Evolutionary conservation across 2,113 vertebrate species (phyloP).

Genomic region (Dicaeum eximium): DNA sequence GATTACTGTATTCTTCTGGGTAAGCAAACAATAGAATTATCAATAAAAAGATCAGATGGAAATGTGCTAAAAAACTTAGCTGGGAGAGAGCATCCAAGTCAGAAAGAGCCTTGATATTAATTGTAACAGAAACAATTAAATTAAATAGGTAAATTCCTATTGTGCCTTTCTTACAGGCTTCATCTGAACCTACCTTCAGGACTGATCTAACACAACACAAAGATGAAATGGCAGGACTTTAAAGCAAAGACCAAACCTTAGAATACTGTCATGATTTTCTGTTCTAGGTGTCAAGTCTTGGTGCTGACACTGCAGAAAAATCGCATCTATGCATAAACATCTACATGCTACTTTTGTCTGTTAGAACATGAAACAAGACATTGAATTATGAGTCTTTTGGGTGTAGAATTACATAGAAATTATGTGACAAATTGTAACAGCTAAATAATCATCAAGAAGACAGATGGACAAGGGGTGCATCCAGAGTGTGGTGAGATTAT

Average conservation of each 20-base stretch:
- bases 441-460: background rate
- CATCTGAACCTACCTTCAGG: background rate
- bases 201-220: background rate
- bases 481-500: fast-evolving
- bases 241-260: background rate
- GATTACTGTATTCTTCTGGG: background rate
- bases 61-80: background rate
- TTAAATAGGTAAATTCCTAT: background rate
- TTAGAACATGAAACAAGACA: background rate
- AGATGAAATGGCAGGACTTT: background rate
- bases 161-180: background rate
- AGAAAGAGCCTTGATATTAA: background rate
- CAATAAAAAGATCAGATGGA: background rate
- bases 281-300: background rate
- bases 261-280: background rate
- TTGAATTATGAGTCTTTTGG: background rate
- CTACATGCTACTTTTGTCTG: background rate
- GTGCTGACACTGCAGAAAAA: background rate
- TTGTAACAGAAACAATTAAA: background rate
- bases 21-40: background rate
- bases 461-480: background rate
- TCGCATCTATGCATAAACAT: background rate
- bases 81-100: background rate
- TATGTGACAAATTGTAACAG: background rate
- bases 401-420: background rate